Conservation (phyloP, 2,888 invertebrate genomes). For the Sclerodermus sp. region DNA sequence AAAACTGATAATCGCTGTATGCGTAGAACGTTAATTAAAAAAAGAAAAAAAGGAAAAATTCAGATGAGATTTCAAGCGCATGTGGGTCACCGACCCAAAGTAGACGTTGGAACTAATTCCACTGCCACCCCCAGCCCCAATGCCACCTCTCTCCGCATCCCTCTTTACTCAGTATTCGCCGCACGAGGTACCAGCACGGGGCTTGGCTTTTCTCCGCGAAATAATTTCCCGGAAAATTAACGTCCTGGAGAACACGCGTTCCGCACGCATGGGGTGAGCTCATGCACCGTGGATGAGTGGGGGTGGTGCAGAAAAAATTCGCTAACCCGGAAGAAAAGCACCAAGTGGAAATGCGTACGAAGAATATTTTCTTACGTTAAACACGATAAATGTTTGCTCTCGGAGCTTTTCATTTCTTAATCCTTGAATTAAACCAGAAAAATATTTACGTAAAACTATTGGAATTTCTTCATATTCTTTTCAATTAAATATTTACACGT, state of each 20-base stretch:
- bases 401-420: too few species aligned
- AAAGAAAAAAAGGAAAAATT: slow-evolving; percentile 6
- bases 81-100: slow-evolving; percentile 20
- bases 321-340: too few species aligned
- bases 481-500: too few species aligned
- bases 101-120: not conserved
- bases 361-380: too few species aligned
- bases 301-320: not conserved
- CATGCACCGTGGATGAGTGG: not conserved
- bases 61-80: slow-evolving; percentile 9
- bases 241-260: slow-evolving; percentile 21
- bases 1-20: slow-evolving; percentile 6
- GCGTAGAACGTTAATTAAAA: not conserved
- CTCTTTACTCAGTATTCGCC: not conserved
- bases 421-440: too few species aligned
- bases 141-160: slow-evolving; percentile 1
- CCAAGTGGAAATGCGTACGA: too few species aligned
- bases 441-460: too few species aligned
- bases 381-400: too few species aligned
- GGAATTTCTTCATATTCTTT: too few species aligned
- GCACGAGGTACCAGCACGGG: too few species aligned
- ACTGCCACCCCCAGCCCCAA: not conserved
- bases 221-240: slow-evolving; percentile 50
- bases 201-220: slow-evolving; percentile 32
- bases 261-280: slow-evolving; percentile 21